Evolutionary conservation across 2,888 invertebrate genomes (phyloP), one percentile per base, ranked within the genome.

Genomic region (Lottia scabra): DNA sequence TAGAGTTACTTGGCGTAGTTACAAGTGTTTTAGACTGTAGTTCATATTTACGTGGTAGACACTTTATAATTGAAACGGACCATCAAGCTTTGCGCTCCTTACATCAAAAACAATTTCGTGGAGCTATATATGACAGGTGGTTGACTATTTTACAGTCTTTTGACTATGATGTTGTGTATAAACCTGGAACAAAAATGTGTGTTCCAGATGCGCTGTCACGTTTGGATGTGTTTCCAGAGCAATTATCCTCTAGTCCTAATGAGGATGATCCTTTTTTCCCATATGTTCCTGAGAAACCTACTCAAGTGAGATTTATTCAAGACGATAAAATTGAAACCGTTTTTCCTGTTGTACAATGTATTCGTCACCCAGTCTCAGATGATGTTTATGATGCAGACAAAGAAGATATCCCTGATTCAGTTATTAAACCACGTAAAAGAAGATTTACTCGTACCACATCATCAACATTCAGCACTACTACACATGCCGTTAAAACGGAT

Each of bases 41-140:
- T 10, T 64, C 67, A n/a, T 74, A 71, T 67, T 23, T 73, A 16
- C 66, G 67, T 5, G 73, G 73, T n/a, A 27, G 63, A 23, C 48
- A 63, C 13, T 67, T 72, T 68, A 67, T 70, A 4, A 64, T 71
- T 16, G 69, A 69, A 67, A 67, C 56, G n/a, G 66, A 72, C 48
- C 67, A 70, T 63, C 46, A 70, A n/a, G 70, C 64, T 2, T 30
- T 73, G 26, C 27, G 65, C 3, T 68, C 68, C 2, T 27, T 72
- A 4, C 68, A 64, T 64, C 65, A 72, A 64, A 68, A 72, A 44
- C 67, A 63, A 46, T 43, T 71, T 13, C 67, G 63, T 43, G 71
- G 67, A 3, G 67, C 71, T 2, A 71, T 67, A 23, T 71, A 71
- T 45, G 71, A 71, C 56, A 4, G 67, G n/a, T 67, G 67, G 67